A percentile compares a stretch with the other conserved stretches of the same genome.
Evolutionary conservation across 2,888 invertebrate genomes (phyloP).

Genomic region (Amiota minor): DNA sequence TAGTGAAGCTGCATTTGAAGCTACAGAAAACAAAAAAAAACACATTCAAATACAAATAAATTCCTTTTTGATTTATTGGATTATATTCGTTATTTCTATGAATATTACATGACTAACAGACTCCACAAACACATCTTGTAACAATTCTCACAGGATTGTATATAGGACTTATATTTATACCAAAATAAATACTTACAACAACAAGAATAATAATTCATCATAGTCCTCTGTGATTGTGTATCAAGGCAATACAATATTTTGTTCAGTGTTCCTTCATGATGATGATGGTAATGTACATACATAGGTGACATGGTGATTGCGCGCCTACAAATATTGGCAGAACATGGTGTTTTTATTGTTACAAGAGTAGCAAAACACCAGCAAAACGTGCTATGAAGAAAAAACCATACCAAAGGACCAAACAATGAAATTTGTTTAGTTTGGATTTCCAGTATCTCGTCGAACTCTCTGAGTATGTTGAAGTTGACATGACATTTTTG

Average conservation of each 20-base stretch:
- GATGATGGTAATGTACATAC: no score
- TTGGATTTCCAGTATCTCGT: slow-evolving; percentile 56
- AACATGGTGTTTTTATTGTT: slow-evolving; percentile 28
- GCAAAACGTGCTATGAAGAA: neutral
- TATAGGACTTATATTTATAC: neutral
- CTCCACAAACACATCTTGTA: neutral
- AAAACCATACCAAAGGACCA: neutral
- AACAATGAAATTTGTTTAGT: slow-evolving; percentile 32
- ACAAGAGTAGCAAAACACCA: neutral
- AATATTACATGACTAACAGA: slow-evolving; percentile 56
- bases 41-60: slow-evolving; percentile 55
- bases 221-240: neutral
- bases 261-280: slow-evolving; percentile 6
- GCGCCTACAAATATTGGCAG: slow-evolving; percentile 18
- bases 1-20: no score
- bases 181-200: slow-evolving; percentile 19
- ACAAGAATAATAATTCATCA: slow-evolving; percentile 19
- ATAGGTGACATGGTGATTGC: neutral
- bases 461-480: neutral
- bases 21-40: no score
- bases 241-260: neutral
- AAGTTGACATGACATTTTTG: slow-evolving; percentile 49
- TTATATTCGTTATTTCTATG: slow-evolving; percentile 50
- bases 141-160: slow-evolving; percentile 39
- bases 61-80: slow-evolving; percentile 61